Conservation (phyloP, 2,113 vertebrate genomes). For the Felis chaus region DNA sequence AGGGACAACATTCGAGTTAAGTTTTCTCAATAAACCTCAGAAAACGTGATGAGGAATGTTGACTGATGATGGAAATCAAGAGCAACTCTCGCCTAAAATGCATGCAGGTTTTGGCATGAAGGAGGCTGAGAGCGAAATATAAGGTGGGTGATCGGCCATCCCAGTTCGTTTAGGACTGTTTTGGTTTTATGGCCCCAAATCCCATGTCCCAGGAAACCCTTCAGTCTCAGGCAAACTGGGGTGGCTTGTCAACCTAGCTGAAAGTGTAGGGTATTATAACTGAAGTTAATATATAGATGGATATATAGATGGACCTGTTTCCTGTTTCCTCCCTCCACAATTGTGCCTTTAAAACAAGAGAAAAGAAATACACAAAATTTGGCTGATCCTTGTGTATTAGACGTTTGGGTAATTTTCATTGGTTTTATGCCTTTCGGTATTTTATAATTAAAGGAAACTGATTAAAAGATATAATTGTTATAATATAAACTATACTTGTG, state of each 20-base stretch:
- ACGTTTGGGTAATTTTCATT: not conserved
- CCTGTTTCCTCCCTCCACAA: not conserved
- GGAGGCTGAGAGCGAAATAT: not conserved
- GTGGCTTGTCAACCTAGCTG: not conserved
- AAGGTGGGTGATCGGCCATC: not conserved
- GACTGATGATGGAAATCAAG: not conserved
- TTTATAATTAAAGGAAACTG: slow-evolving; percentile 3
- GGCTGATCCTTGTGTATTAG: not conserved
- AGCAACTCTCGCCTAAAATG: not conserved
- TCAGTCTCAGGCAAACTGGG: not conserved
- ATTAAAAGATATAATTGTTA: not conserved
- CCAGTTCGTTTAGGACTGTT: not conserved
- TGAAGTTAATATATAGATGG: not conserved
- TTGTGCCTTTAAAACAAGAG: not conserved
- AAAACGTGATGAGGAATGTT: not conserved
- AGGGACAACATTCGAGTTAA: not conserved
- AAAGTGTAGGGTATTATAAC: not conserved
- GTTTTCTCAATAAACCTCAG: not conserved
- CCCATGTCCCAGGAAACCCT: not conserved
- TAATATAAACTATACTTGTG: not conserved
- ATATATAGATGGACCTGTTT: not conserved
- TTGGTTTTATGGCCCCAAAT: not conserved
- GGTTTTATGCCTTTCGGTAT: not conserved
- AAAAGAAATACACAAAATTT: not conserved
- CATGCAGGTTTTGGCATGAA: not conserved